These are phyloP conservation scores for Anagyrus pseudococci DNA, from an alignment of 2,888 invertebrate genomes.

Conservation along the genomic window DNA sequence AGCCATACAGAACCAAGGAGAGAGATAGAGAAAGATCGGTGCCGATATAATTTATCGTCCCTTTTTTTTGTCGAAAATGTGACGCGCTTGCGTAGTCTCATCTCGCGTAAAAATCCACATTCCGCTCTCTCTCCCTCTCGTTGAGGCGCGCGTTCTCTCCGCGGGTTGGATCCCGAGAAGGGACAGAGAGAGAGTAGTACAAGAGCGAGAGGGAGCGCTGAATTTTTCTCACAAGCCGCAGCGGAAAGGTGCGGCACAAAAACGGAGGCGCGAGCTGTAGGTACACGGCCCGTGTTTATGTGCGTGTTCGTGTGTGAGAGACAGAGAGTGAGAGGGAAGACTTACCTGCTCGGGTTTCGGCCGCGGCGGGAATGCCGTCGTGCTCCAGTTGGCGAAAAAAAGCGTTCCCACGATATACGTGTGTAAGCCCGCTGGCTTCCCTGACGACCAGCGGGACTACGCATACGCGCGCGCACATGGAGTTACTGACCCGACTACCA, in stretches of 20 bases:
- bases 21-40: neutral
- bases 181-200: slow-evolving; percentile 7
- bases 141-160: slow-evolving; percentile 6
- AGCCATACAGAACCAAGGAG: neutral
- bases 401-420: slow-evolving; percentile 59
- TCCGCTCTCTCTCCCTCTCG: neutral
- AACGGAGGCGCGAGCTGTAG: slow-evolving; percentile 27
- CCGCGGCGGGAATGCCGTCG: slow-evolving; percentile 3
- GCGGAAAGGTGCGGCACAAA: slow-evolving; percentile 18
- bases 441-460: slow-evolving; percentile 6
- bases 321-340: no score
- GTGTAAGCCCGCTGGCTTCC: slow-evolving; percentile 40
- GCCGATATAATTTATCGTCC: slow-evolving; percentile 23
- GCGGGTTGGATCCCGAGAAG: slow-evolving; percentile 28
- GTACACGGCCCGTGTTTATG: slow-evolving; percentile 47
- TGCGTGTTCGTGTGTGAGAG: slow-evolving; percentile 7
- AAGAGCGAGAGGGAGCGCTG: no score
- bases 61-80: slow-evolving; percentile 20
- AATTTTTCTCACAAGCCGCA: slow-evolving; percentile 51
- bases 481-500: slow-evolving; percentile 3
- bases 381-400: slow-evolving; percentile 59
- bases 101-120: slow-evolving; percentile 12
- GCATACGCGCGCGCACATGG: neutral
- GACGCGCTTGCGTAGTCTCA: neutral
- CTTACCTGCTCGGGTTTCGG: slow-evolving; percentile 55